Percentiles rank a stretch among this genome's conserved stretches.
These are phyloP conservation scores for Arge pagana DNA, from an alignment of 2,888 invertebrate genomes.

Conservation along the genomic window DNA sequence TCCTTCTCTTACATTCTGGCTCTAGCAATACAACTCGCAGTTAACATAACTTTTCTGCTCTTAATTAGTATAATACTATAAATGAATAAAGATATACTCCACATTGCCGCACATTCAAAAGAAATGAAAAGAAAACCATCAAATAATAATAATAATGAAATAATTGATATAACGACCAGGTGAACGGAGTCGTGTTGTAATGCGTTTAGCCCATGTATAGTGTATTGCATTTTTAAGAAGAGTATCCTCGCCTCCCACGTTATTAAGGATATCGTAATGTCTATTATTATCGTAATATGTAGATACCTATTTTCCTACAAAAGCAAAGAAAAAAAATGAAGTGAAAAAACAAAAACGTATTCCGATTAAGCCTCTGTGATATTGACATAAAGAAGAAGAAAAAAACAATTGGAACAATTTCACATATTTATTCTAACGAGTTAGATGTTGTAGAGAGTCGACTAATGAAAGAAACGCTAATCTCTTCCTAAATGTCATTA, in stretches of 20 bases:
- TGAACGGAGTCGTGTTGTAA: slow-evolving; percentile 55
- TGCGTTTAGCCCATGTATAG: slow-evolving; percentile 57
- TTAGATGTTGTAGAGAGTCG: no score
- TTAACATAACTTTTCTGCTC: slow-evolving; percentile 43
- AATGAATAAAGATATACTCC: slow-evolving; percentile 48
- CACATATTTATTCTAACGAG: slow-evolving; percentile 48
- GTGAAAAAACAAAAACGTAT: slow-evolving; percentile 40
- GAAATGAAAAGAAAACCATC: slow-evolving; percentile 44
- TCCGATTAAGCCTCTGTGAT: slow-evolving; percentile 58
- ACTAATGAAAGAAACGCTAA: slow-evolving; percentile 43
- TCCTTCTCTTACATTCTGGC: slow-evolving; percentile 53
- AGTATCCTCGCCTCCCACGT: slow-evolving; percentile 35
- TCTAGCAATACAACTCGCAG: slow-evolving; percentile 53
- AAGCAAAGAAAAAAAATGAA: slow-evolving; percentile 31
- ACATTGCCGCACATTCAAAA: slow-evolving; percentile 54
- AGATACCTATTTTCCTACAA: slow-evolving; percentile 58
- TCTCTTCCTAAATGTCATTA: slow-evolving; percentile 55
- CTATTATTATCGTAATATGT: slow-evolving; percentile 50
- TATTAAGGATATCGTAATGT: slow-evolving; percentile 38
- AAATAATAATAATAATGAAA: no score
- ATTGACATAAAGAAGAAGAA: slow-evolving; percentile 43
- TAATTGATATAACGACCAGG: slow-evolving; percentile 50
- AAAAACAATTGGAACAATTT: slow-evolving; percentile 53
- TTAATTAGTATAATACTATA: background rate
- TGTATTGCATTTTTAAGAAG: slow-evolving; percentile 55